Evolutionary conservation across 2,797 vertebrate genomes (phyloP).

Genomic region (Halcyon chelicuti): DNA sequence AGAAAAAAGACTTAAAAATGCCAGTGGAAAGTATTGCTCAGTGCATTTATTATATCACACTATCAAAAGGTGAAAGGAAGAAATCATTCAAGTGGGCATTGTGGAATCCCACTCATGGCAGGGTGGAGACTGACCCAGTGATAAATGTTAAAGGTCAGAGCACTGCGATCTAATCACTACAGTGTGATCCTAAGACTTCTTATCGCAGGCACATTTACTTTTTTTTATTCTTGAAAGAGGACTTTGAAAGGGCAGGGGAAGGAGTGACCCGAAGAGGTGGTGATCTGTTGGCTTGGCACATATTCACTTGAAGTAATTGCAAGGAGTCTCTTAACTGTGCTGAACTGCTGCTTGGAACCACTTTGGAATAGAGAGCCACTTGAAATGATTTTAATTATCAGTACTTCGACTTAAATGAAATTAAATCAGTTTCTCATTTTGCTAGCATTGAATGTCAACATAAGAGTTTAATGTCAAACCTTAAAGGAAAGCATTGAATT

Average conservation of each 20-base stretch:
- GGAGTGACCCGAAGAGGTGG: background rate
- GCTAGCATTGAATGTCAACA: background rate
- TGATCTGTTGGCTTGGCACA: background rate
- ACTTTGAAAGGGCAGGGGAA: conserved; percentile 22
- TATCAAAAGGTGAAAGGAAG: conserved; percentile 41
- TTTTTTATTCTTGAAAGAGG: conserved; percentile 2
- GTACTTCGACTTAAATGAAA: background rate
- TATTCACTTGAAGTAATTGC: background rate
- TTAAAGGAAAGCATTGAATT: background rate
- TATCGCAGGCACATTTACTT: background rate
- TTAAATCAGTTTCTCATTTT: background rate
- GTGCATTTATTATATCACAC: conserved; percentile 8
- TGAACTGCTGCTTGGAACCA: background rate
- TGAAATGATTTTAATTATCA: background rate
- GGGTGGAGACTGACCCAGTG: background rate
- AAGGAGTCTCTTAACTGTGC: background rate
- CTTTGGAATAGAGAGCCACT: background rate
- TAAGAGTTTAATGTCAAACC: background rate
- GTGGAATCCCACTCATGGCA: conserved; percentile 16
- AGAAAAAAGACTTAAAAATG: background rate
- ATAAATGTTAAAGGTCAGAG: background rate
- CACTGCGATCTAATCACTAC: conserved; percentile 17
- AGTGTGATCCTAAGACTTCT: background rate
- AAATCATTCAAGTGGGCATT: conserved; percentile 5
- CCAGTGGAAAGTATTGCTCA: conserved; percentile 34